Base-by-base conservation (phyloP, 2,797 vertebrate genomes). In the Periparus ater region DNA sequence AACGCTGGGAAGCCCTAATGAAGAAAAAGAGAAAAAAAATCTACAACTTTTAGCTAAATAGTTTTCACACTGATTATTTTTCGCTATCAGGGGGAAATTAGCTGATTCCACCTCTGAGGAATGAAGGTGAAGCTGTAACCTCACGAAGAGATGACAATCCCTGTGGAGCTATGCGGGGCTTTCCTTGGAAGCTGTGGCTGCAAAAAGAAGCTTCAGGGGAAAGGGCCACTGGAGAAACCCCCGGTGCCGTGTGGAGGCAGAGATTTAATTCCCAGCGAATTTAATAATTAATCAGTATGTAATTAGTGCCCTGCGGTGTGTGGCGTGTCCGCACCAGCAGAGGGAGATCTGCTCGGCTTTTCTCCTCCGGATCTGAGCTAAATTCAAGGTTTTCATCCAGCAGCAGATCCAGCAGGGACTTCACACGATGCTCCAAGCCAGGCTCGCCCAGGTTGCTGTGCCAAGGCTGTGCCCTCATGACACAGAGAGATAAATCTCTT, bases 161-260 rank as follows among this genome's bases (percentile, higher is more conserved):
- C 61, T 22, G 66, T 42, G 30, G 38, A 70, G 4, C 15, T 55
- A 5, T 27, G 0, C 1, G 61, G 25, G 14, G 58, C 17, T 68
- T 72, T 85, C 53, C 73, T 32, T 10, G 58, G 58, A 40, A 42
- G n/a, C 58, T 40, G 65, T 10, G 65, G 21, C 66, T 16, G 60
- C 47, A 32, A 51, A 21, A 19, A 53, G 38, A 21, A 25, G 18
- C 48, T 81, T 6, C 44, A 50, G 55, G 32, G 8, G 17, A 67
- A 62, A 36, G 57, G 5, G 38, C 30, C 58, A 6, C 60, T 3
- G 14, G 13, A 60, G 70, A 62, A 91, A 27, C 9, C 10, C 9
- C 23, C 1, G 1, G 27, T 5, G 58, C 45, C 0, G 0, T 7
- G 25, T 0, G 1, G 62, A 38, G 3, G 17, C 4, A 1, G 82